Evolutionary conservation across 2,797 vertebrate genomes (phyloP), one percentile per base, ranked within the genome.

Genomic region (Danio aesculapii): DNA sequence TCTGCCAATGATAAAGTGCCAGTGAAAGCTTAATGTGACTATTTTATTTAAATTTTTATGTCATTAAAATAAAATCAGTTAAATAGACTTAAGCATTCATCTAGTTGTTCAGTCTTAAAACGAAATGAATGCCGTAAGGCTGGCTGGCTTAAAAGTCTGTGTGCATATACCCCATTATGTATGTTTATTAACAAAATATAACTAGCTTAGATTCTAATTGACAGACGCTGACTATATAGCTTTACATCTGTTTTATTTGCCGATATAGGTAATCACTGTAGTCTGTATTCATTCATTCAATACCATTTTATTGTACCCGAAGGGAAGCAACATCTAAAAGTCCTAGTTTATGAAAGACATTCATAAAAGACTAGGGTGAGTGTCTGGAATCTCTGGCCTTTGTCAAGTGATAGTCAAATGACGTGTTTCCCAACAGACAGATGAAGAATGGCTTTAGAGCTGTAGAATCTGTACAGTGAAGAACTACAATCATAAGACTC

Each of bases 341-440:
- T 61, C 41, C 41, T 44, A 2, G 2, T 64, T 17, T 46, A 46
- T 30, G 30, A 30, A 30, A 30, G 30, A 10, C 41, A 64, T 17
- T 44, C n/a, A 12, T 3, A 52, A 16, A 52, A 69, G 5, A 30
- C 5, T 6, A 16, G 1, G 4, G 52, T n/a, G 19, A 11, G 14
- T 41, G 41, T 46, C 39, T 57, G 11, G 39, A 58, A 46, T 72
- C 11, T 19, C 6, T 58, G n/a, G 53, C 4, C 12, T 14, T 57
- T 47, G 9, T 52, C 66, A 82, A 77, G 62, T 84, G 67, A 49
- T 72, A 82, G 86, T 93, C 90, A 91, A 89, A 84, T 91, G 90
- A 89, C 78, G 70, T 53, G 83, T 81, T 76, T 79, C 86, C 46
- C 67, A 52, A 69, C 82, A 87, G 46, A 77, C 55, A 47, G 55